Percentiles rank a stretch among this genome's conserved stretches.
Evolutionary conservation across 1,140 invertebrate species (phyloP).

Genomic region (Pseudomyrmex pallidus): DNA sequence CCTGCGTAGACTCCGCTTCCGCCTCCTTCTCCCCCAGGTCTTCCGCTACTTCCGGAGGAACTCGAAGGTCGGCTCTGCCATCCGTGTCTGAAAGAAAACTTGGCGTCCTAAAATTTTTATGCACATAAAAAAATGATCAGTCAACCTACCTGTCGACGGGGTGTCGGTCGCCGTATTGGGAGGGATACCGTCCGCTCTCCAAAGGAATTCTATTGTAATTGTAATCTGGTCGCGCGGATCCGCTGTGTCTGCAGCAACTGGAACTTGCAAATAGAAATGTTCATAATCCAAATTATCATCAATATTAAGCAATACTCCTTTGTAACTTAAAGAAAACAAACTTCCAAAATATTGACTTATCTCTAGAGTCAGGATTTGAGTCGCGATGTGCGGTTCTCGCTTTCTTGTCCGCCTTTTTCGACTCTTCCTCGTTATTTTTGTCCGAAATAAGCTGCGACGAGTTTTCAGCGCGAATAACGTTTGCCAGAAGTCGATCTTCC

Average conservation of each 20-base stretch:
- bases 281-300: not conserved
- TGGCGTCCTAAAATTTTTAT: not conserved
- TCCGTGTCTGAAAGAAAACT: conserved; percentile 55
- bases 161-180: conserved; percentile 65
- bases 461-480: conserved; percentile 42
- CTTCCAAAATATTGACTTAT: conserved; percentile 68
- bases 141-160: conserved; percentile 71
- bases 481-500: conserved; percentile 12
- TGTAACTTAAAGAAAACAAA: not conserved
- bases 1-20: conserved; percentile 42
- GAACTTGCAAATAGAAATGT: conserved; percentile 68
- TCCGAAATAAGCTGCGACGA: conserved; percentile 22
- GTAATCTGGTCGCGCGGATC: conserved; percentile 60
- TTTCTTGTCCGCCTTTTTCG: conserved; percentile 63
- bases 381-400: conserved; percentile 56
- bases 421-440: conserved; percentile 13
- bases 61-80: conserved; percentile 62
- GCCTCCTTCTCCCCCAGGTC: conserved; percentile 25
- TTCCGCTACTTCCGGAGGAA: conserved; percentile 38
- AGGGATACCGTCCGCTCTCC: conserved; percentile 62
- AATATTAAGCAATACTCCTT: not conserved
- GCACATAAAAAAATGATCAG: too few species aligned
- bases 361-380: conserved; percentile 60
- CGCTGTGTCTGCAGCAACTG: conserved; percentile 74
- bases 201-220: conserved; percentile 49